phyloP scores from a whole-genome alignment of 1,140 invertebrate species.

The Trichonephila inaurata region DNA sequence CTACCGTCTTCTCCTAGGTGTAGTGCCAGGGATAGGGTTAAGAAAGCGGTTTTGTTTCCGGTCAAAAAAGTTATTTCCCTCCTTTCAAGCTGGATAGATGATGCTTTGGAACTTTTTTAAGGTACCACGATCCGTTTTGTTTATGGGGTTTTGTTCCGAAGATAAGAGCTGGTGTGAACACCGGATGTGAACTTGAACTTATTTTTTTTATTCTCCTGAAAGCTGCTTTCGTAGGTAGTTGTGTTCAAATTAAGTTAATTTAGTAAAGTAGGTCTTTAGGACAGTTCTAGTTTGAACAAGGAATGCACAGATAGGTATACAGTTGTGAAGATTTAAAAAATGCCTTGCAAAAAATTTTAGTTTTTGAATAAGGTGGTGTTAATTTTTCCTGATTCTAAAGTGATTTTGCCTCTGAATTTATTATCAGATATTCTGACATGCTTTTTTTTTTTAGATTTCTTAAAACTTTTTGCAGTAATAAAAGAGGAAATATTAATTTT shows the following conservation, averaged over 20 bases:
- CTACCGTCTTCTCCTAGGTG: conserved; percentile 38
- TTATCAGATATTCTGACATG: too few species aligned
- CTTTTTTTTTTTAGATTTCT: too few species aligned
- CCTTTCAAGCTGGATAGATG: background rate
- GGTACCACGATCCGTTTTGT: background rate
- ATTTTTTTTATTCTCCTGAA: background rate
- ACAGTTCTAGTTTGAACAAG: background rate
- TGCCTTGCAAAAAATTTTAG: background rate
- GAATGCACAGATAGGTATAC: background rate
- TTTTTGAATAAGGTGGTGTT: too few species aligned
- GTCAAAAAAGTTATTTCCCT: conserved; percentile 40
- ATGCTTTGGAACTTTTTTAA: conserved; percentile 8
- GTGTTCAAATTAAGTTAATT: background rate
- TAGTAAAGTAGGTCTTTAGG: conserved; percentile 6
- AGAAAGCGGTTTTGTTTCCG: conserved; percentile 72
- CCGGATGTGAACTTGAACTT: conserved; percentile 32
- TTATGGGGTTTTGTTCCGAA: background rate
- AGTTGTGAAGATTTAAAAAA: background rate
- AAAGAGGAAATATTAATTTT: too few species aligned
- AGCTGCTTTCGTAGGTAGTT: background rate
- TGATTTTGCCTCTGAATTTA: too few species aligned
- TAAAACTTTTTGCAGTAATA: too few species aligned
- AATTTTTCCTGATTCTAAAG: too few species aligned
- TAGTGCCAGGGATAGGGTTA: conserved; percentile 67
- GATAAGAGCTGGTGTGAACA: conserved; percentile 1